Base-by-base conservation (phyloP, 2,797 vertebrate species). In the Emydoidea blandingii region DNA sequence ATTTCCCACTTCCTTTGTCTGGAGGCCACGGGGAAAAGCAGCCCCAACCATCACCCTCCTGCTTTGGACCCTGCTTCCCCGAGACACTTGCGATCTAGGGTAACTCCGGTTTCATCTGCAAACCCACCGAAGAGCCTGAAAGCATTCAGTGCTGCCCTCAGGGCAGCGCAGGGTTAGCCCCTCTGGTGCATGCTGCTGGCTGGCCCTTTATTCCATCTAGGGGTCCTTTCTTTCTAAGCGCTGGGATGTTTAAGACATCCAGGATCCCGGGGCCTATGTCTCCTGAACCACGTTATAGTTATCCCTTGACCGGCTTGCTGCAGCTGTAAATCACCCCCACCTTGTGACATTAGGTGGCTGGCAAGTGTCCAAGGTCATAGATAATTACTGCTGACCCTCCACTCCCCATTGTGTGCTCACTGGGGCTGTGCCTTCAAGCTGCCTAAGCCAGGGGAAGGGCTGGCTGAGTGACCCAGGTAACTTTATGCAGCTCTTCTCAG, bases 131-230 rank as follows among this genome's bases (percentile, higher is more conserved):
- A 68, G 34, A 11, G 18, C 62, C 62, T 68, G 8, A 16, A 68
- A 34, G 59, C 31, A 62, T 34, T 62, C 7, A 7, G 31, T n/a
- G 31, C 59, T 62, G 59, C 59, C 16, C 7, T 62, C 15, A 11
- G 34, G 4, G 15, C 34, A 65, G 16, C 15, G 1, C 16, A 18
- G 37, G 5, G 52, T 1, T 12, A 16, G 14, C 4, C 44, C 10
- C 31, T 52, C 15, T 47, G 76, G 65, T 21, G 8, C 34, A n/a
- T 2, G 34, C 59, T 65, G 18, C 16, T 11, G n/a, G 19, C 65
- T 18, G 19, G 19, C 23, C n/a, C 65, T 72, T 72, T 72, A 72
- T n/a, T 65, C 59, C 34, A 65, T 72, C n/a, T 18, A 4, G 11
- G 9, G 8, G 4, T 37, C 65, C 11, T 41, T 72, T 72, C n/a